A percentile compares a stretch with the other conserved stretches of the same genome.
These are phyloP conservation scores for Nannobrachium achirus DNA, from an alignment of 2,113 vertebrate species.

Conservation along the genomic window DNA sequence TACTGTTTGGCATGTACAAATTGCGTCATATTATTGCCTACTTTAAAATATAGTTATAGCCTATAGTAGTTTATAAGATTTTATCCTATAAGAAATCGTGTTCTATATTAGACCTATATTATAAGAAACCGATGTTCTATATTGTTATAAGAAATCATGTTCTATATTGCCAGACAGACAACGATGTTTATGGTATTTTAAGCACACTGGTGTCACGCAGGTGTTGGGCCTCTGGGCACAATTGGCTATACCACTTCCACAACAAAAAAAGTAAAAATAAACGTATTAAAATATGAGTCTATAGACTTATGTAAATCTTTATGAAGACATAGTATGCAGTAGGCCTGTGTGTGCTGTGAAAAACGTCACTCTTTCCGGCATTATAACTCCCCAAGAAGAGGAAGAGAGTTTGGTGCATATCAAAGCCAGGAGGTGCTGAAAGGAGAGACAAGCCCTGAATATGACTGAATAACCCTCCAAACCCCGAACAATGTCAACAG, in stretches of 20 bases:
- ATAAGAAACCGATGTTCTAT: background rate
- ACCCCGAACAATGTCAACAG: slow-evolving; percentile 81
- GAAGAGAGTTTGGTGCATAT: slow-evolving; percentile 88
- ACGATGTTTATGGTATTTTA: no score
- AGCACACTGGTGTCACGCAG: no score
- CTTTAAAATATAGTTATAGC: background rate
- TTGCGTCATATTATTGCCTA: no score
- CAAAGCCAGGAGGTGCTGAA: slow-evolving; percentile 90
- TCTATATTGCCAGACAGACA: no score
- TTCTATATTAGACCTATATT: background rate
- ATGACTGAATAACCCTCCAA: slow-evolving; percentile 85
- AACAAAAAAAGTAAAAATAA: no score
- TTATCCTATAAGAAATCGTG: no score
- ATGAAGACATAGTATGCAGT: background rate
- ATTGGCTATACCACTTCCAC: no score
- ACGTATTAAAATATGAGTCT: background rate
- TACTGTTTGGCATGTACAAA: slow-evolving; percentile 81
- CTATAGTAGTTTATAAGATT: no score
- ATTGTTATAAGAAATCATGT: background rate
- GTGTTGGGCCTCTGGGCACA: no score
- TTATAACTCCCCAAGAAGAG: slow-evolving; percentile 87
- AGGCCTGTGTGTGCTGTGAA: slow-evolving; percentile 82
- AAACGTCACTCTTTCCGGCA: slow-evolving; percentile 86
- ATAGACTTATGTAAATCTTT: background rate
- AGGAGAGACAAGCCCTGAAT: slow-evolving; percentile 82